Conservation (phyloP, 2,113 vertebrate species). For the Lophochroa leadbeateri region DNA sequence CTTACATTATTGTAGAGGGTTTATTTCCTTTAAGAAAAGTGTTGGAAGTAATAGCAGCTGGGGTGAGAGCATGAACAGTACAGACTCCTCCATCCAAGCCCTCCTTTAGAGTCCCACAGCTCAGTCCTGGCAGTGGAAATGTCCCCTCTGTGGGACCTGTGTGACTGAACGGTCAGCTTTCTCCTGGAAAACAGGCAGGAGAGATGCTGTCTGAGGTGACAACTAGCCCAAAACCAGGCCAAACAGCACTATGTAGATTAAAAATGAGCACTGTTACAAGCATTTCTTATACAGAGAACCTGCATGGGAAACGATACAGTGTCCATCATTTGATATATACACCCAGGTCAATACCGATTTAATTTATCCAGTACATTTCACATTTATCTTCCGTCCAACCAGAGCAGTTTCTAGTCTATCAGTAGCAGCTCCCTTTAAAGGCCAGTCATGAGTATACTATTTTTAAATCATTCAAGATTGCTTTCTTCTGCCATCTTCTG, state of each 20-base stretch:
- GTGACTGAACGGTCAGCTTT: background rate
- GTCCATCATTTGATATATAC: background rate
- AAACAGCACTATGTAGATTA: background rate
- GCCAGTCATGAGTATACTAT: background rate
- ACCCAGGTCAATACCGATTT: background rate
- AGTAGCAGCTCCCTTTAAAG: background rate
- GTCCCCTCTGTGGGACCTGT: background rate
- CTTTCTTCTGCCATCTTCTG: conserved; percentile 65
- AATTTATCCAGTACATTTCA: background rate
- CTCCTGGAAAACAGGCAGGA: background rate
- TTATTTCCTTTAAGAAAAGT: background rate
- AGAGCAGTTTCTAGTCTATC: background rate
- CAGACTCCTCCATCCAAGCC: background rate
- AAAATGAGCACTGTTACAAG: background rate
- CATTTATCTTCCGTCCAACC: background rate
- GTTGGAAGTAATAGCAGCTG: background rate
- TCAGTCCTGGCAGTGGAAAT: background rate
- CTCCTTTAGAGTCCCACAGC: background rate
- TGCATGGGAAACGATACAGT: background rate
- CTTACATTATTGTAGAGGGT: background rate
- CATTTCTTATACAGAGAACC: background rate
- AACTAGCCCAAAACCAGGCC: background rate
- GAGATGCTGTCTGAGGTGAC: background rate
- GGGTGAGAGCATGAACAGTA: background rate
- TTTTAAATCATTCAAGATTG: background rate